Evolutionary conservation across 2,113 vertebrate species (phyloP), one percentile per base, ranked within the genome.

Genomic region (Anthoscopus minutus): DNA sequence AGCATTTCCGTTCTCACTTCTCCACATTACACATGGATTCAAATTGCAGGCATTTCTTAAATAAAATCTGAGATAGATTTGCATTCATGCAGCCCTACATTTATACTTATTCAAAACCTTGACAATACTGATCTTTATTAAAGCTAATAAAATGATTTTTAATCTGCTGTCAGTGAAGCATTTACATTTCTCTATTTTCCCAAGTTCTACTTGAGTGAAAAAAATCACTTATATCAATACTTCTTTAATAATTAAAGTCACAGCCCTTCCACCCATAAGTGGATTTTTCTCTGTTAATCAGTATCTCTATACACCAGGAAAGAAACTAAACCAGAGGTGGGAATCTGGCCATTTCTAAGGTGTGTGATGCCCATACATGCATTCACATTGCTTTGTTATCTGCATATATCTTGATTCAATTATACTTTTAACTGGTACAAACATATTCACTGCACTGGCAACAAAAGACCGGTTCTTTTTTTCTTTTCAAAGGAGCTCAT

Each of bases 341-440:
- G 69, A 92, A 94, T 70, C 56, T 84, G 76, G 65, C 84, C 72
- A 85, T 93, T 88, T 86, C 77, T 67, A 94, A 93, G 90, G 88
- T 88, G 92, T 94, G 88, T 38, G 79, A 90, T 96, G 93, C 76
- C 90, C 2, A 7, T 38, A 94, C 93, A 94, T 60, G 92, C 81
- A 96, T 60, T 94, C 45, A 33, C 71, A 40, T 71, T 86, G 72
- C 92, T 71, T 90, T 85, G 83, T 96, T 89, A 96, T 94, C 95
- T 93, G 30, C 37, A 56, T 70, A 37, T 80, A 96, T 97, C 94
- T 96, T 83, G 88, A 96, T 74, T 94, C 88, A 95, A 67, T 96
- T 96, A 96, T 93, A 92, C 77, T 85, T 89, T 69, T 96, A 96
- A 94, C 93, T 81, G 87, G 96, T 92, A 93, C 83, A 94, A 96